phyloP scores from a whole-genome alignment of 2,888 invertebrate genomes.

The Ophioninae sp. region DNA sequence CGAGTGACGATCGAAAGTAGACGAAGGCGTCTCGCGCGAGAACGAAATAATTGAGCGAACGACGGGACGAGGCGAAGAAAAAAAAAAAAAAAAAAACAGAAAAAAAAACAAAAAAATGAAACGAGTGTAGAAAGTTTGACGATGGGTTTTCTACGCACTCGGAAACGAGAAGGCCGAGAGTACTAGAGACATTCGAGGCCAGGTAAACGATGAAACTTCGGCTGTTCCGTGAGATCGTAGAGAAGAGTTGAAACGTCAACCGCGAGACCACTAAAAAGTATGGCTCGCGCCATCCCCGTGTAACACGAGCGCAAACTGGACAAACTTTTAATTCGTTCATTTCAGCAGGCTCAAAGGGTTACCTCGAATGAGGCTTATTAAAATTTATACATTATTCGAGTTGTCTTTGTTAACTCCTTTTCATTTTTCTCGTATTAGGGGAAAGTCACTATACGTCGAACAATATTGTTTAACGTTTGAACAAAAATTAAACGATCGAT shows the following conservation, averaged over 20 bases:
- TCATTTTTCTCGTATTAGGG: constrained; percentile 50
- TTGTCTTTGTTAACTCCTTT: constrained; percentile 52
- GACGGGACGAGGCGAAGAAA: neutral
- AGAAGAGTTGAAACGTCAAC: constrained; percentile 77
- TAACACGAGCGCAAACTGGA: constrained; percentile 69
- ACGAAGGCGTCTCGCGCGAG: neutral
- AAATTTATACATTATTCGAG: constrained; percentile 77
- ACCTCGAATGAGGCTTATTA: constrained; percentile 77
- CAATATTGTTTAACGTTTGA: too few relatives aligned
- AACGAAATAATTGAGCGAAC: constrained; percentile 40
- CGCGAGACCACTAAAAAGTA: constrained; percentile 76
- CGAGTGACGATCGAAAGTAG: neutral
- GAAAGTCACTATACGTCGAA: too few relatives aligned
- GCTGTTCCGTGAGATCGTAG: constrained; percentile 74
- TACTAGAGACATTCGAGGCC: constrained; percentile 25
- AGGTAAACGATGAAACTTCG: constrained; percentile 76
- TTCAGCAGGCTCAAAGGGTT: constrained; percentile 79
- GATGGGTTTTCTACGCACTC: constrained; percentile 24
- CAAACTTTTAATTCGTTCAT: constrained; percentile 81
- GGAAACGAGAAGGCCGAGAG: constrained; percentile 32
- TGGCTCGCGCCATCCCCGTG: constrained; percentile 43
- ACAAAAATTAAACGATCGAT: too few relatives aligned
- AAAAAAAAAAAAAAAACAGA: neutral
- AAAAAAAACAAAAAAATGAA: neutral
- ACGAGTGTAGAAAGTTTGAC: constrained; percentile 22